Conservation (phyloP, 92 coral and sea anemone species). For the Porites cylindrica region DNA sequence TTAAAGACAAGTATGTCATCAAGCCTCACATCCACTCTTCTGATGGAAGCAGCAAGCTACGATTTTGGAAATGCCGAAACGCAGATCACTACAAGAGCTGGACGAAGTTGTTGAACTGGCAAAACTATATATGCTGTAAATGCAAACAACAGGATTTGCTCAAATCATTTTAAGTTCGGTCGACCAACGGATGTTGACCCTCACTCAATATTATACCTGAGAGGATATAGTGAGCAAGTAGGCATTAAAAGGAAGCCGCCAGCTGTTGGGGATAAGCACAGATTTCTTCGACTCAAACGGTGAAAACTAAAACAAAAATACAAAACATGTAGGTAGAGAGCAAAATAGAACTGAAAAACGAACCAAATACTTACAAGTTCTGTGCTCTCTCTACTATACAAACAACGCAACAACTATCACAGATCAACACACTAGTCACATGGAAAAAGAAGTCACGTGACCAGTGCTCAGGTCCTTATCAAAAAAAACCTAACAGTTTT, state of each 20-base stretch:
- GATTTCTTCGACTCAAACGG: too few species aligned
- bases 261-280: too few species aligned
- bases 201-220: neutral
- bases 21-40: neutral
- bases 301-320: too few species aligned
- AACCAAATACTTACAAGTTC: too few species aligned
- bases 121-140: neutral
- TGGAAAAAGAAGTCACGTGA: too few species aligned
- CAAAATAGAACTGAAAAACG: too few species aligned
- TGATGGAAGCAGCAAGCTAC: neutral
- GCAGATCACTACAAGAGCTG: neutral
- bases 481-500: too few species aligned
- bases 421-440: too few species aligned
- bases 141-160: neutral
- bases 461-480: too few species aligned
- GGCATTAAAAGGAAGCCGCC: neutral
- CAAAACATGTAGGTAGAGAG: too few species aligned
- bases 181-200: neutral
- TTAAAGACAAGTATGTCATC: neutral
- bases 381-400: too few species aligned
- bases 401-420: too few species aligned
- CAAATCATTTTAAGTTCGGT: slow-evolving; percentile 13
- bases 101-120: neutral
- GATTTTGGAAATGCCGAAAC: neutral
- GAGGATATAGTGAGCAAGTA: neutral